phyloP scores from a whole-genome alignment of 1,140 invertebrate species.

The Heliconius congener region DNA sequence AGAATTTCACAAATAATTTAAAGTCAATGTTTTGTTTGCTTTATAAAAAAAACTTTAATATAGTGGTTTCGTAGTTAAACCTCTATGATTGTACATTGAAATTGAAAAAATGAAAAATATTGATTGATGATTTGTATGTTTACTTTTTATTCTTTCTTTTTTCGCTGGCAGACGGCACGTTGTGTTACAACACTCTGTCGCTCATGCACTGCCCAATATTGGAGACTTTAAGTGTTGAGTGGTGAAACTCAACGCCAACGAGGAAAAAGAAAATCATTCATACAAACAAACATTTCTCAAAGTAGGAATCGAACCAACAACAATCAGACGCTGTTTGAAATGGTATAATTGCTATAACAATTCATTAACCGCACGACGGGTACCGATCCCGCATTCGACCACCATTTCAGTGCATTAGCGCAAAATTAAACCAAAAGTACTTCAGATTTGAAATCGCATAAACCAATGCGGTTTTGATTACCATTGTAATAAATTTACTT shows the following conservation, averaged over 20 bases:
- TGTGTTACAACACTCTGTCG: too few relatives aligned
- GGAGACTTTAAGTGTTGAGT: background rate
- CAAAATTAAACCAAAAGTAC: conserved; percentile 11
- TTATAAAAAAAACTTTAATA: background rate
- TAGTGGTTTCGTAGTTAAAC: too few relatives aligned
- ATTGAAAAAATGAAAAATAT: too few relatives aligned
- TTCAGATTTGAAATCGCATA: conserved; percentile 12
- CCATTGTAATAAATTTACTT: conserved; percentile 8
- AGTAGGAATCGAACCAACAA: too few relatives aligned
- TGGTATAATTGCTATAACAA: background rate
- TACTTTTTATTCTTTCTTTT: too few relatives aligned
- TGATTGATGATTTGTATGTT: too few relatives aligned
- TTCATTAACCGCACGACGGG: background rate
- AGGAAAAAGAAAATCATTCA: background rate
- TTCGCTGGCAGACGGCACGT: too few relatives aligned
- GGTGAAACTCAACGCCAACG: background rate
- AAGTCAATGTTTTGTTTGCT: background rate
- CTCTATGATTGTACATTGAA: too few relatives aligned
- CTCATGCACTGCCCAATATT: too few relatives aligned
- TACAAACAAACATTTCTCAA: background rate
- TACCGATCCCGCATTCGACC: background rate
- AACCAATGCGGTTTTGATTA: conserved; percentile 9
- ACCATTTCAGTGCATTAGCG: conserved; percentile 7
- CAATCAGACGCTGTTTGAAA: background rate
- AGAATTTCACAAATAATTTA: background rate